A percentile compares a stretch with the other conserved stretches of the same genome.
These are phyloP conservation scores for Nineta flava DNA, from an alignment of 2,888 invertebrate species.

Conservation along the genomic window DNA sequence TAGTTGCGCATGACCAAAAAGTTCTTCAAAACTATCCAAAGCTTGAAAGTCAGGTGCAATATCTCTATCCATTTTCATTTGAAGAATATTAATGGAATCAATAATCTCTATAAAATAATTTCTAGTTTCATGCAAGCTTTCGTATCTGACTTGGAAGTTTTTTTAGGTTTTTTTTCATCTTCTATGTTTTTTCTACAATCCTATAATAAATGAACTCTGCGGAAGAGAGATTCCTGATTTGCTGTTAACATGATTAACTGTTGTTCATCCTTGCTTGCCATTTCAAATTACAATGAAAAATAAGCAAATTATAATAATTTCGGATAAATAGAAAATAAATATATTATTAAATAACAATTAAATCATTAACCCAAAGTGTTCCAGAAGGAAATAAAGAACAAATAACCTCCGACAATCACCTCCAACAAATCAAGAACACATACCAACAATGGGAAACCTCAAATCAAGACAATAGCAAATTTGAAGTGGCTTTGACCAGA, in stretches of 20 bases:
- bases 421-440: too few relatives aligned
- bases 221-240: not conserved
- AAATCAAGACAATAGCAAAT: too few relatives aligned
- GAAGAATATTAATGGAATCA: not conserved
- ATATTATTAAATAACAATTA: too few relatives aligned
- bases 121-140: not conserved
- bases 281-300: too few relatives aligned
- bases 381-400: too few relatives aligned
- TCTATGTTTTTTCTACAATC: not conserved
- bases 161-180: not conserved
- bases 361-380: too few relatives aligned
- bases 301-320: too few relatives aligned
- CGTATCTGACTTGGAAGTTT: not conserved
- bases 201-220: not conserved
- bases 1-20: not conserved
- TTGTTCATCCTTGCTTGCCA: too few relatives aligned
- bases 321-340: too few relatives aligned
- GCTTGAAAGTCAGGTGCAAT: not conserved
- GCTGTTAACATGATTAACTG: not conserved
- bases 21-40: not conserved
- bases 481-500: too few relatives aligned
- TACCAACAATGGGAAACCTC: too few relatives aligned
- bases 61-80: not conserved
- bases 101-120: not conserved
- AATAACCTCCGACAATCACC: too few relatives aligned